Base-by-base conservation (phyloP, 64 coral and sea anemone genomes). In the Montipora sp. region DNA sequence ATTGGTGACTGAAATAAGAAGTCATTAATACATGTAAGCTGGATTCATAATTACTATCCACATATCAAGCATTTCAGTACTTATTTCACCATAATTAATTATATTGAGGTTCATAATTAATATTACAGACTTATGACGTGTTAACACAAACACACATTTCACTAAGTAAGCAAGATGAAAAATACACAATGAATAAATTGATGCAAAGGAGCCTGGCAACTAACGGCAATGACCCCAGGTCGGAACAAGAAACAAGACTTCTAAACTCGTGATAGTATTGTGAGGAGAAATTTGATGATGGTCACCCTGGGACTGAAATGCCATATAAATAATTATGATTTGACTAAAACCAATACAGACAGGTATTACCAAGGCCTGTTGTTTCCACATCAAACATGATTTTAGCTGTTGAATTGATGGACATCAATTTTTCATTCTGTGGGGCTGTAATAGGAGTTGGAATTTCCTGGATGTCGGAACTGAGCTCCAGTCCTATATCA, bases 351-450 rank as follows among this genome's bases (percentile, higher is more conserved):
- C 24, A 24, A 24, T 24, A 24, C 24, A 24, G 24, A 24, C 24
- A 73, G 69, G 14, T n/a, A 73, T 73, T 73, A 73, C 69, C 69
- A 73, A 73, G 69, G 20, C 69, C 23, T 73, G 69, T 73, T 73
- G 69, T 73, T 20, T 73, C 69, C 69, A 73, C 69, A 73, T 73
- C 69, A 5, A 23, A 73, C 69, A 73, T 73, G 18, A 73, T 73
- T 20, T 73, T 18, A n/a, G 2, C 15, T 73, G 18, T n/a, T 73
- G 69, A 73, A 73, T 73, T 73, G 14, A 73, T 21, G 2, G 69
- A 73, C 15, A 20, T 18, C 19, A 73, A 73, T 7, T 20, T n/a
- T 23, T 73, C 69, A 73, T 20, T 73, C 69, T 73, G 69, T 73
- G 69, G 69, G 20, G 69, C 19, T 22, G 69, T 21, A 23, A 73